Evolutionary conservation across 2,113 vertebrate species (phyloP).

Genomic region (Dasyprocta punctata): DNA sequence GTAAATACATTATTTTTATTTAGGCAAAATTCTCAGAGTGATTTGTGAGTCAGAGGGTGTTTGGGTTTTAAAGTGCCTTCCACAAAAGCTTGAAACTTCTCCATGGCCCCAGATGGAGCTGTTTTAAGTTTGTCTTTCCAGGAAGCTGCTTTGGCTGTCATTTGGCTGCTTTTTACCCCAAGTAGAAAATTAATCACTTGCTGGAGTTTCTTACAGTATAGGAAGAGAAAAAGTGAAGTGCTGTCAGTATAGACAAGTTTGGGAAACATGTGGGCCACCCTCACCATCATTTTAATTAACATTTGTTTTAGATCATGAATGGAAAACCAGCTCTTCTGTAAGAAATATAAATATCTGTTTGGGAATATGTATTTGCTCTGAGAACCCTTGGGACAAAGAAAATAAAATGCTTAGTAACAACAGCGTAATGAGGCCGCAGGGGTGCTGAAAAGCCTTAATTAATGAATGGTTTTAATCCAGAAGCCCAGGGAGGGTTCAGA

Average conservation of each 20-base stretch:
- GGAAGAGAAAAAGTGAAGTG: neutral
- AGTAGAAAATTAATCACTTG: neutral
- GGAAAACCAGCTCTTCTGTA: constrained; percentile 14
- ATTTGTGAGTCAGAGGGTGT: constrained; percentile 14
- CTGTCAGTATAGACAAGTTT: constrained; percentile 17
- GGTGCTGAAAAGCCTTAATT: constrained; percentile 54
- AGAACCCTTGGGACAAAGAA: constrained; percentile 53
- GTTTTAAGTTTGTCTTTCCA: neutral
- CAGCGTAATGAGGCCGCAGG: constrained; percentile 40
- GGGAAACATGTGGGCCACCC: neutral
- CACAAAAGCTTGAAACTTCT: neutral
- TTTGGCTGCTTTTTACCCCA: neutral
- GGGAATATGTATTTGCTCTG: constrained; percentile 44
- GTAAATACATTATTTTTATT: neutral
- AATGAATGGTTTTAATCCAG: constrained; percentile 45
- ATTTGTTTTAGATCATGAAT: constrained; percentile 26
- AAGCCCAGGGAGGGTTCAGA: neutral
- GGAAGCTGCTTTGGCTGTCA: neutral
- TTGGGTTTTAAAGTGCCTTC: neutral
- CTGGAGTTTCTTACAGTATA: neutral
- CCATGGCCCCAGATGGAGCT: neutral
- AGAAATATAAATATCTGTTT: constrained; percentile 29
- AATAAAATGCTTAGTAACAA: constrained; percentile 62
- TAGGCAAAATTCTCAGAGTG: constrained; percentile 16
- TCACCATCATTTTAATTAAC: constrained; percentile 1